Base-by-base conservation (phyloP, 1,140 invertebrate genomes). In the Philopotamus ludificatus region DNA sequence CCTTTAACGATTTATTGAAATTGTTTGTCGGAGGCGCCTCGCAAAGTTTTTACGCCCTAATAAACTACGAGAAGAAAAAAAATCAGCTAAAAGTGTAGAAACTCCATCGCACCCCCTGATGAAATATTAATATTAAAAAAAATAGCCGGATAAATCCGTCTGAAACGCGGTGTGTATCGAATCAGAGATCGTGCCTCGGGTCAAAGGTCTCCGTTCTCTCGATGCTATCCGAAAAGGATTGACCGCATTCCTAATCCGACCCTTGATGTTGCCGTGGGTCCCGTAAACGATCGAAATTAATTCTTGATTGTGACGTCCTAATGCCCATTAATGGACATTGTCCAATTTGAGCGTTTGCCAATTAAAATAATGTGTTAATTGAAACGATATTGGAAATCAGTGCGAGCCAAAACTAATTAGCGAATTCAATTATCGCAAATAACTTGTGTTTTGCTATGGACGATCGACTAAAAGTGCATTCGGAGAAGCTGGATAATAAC, bases 51-150 rank as follows among this genome's bases (percentile, higher is more conserved):
- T 47, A 47, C 44, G 44, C 44, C 44, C 18, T 47, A 47, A 47
- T 47, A 47, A 47, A 16, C 44, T 9, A 16, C 44, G 8, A 16
- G 44, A 47, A n/a, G n/a, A n/a, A n/a, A n/a, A n/a, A 47, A 47
- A 47, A 8, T 47, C 44, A 16, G 10, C 44, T 47, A 8, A 47
- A 47, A 20, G 44, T n/a, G 34, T 7, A 47, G 50, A 15, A n/a
- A 21, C 18, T 12, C 50, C 50, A 12, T 20, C 50, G 16, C 3
- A 53, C 20, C 22, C 50, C 23, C 50, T 9, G 20, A 21, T 16
- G 34, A 58, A 58, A 42, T 58, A 68, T 68, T 64, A 63, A 61
- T 65, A 65, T 68, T 68, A 47, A 68, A 66, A 61, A 34, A 45
- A 55, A 49, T 49, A 21, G 16, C n/a, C n/a, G 2, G 44, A 41